Percentiles rank a stretch among this genome's conserved stretches.
Conservation (phyloP, 2,113 vertebrate genomes). For the Urocitellus parryii region DNA sequence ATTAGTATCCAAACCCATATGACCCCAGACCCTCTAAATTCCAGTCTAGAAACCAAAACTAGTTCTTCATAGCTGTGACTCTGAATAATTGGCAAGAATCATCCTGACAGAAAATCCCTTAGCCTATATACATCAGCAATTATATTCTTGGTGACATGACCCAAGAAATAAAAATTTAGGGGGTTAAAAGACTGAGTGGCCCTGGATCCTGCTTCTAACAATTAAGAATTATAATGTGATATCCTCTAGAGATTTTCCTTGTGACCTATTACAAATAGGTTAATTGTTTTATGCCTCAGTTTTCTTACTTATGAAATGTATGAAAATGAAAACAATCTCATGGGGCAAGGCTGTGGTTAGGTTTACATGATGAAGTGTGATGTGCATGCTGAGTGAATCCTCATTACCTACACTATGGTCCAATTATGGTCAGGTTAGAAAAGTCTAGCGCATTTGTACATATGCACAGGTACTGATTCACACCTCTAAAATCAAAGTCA, state of each 20-base stretch:
- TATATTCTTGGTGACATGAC: background rate
- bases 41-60: background rate
- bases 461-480: background rate
- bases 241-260: background rate
- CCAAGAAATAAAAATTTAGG: conserved; percentile 43
- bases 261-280: background rate
- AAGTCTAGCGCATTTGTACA: background rate
- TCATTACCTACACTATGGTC: background rate
- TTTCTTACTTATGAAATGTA: conserved; percentile 65
- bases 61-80: background rate
- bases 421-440: background rate
- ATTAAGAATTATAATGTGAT: conserved; percentile 10
- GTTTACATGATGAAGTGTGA: background rate
- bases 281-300: conserved; percentile 52
- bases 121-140: background rate
- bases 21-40: background rate
- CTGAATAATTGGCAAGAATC: conserved; percentile 35
- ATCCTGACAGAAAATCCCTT: conserved; percentile 49
- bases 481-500: conserved; percentile 19
- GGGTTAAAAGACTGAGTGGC: background rate
- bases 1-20: background rate
- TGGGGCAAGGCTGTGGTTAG: background rate
- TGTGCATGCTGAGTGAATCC: background rate
- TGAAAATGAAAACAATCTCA: conserved; percentile 33
- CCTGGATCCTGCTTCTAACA: background rate